Conservation (phyloP, 2,888 invertebrate genomes). For the Cantharis nigra region DNA sequence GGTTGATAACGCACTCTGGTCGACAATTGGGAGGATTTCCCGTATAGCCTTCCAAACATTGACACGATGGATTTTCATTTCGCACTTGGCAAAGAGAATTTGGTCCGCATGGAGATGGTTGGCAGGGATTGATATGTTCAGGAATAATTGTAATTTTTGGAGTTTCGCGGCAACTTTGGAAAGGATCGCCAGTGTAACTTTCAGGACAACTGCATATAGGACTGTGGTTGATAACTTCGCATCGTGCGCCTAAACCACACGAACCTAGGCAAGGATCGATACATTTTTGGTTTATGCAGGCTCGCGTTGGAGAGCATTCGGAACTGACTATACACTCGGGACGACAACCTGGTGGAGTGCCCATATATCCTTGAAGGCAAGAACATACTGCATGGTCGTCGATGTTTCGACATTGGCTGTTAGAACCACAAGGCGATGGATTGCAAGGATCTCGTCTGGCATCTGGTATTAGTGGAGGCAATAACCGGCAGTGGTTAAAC, state of each 20-base stretch:
- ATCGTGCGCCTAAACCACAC: conserved; percentile 60
- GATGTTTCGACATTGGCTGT: conserved; percentile 59
- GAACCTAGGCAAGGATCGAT: conserved; percentile 62
- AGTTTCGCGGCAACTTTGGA: conserved; percentile 71
- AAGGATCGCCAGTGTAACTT: conserved; percentile 76
- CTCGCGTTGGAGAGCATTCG: conserved; percentile 59
- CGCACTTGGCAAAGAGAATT: conserved; percentile 73
- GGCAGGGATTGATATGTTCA: conserved; percentile 65
- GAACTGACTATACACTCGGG: conserved; percentile 60
- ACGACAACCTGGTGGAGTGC: conserved; percentile 61
- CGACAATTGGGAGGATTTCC: conserved; percentile 82
- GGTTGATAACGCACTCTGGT: conserved; percentile 82
- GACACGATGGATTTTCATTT: conserved; percentile 72
- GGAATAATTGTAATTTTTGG: conserved; percentile 50
- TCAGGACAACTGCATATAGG: conserved; percentile 61
- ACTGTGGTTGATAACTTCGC: conserved; percentile 61
- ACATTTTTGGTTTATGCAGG: conserved; percentile 62
- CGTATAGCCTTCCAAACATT: conserved; percentile 75
- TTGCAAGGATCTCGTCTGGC: conserved; percentile 53
- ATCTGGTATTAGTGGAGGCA: conserved; percentile 40
- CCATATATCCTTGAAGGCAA: conserved; percentile 59
- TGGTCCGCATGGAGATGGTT: conserved; percentile 81
- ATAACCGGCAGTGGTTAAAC: conserved; percentile 54
- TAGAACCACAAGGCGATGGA: conserved; percentile 61
- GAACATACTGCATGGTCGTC: conserved; percentile 60